Percentiles rank a stretch among this genome's conserved stretches.
Evolutionary conservation across 2,888 invertebrate genomes (phyloP).

Genomic region (Cerastoderma edule): DNA sequence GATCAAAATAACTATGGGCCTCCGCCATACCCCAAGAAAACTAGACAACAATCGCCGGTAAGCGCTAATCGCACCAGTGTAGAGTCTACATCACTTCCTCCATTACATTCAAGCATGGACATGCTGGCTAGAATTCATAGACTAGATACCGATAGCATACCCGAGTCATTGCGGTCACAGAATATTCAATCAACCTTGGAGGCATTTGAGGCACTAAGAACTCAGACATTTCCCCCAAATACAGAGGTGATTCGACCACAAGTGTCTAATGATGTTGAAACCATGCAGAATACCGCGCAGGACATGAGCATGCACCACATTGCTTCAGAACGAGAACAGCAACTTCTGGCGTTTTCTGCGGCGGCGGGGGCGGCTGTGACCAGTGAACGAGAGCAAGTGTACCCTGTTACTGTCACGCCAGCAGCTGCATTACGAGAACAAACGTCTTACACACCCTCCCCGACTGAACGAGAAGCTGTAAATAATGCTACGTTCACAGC

Average conservation of each 20-base stretch:
- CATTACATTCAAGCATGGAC: constrained; percentile 60
- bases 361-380: too few relatives aligned
- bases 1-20: constrained; percentile 48
- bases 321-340: constrained; percentile 45
- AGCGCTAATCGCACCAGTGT: constrained; percentile 40
- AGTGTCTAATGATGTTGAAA: constrained; percentile 45
- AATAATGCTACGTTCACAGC: constrained; percentile 33
- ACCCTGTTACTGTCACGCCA: constrained; percentile 26
- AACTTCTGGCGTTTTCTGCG: constrained; percentile 43
- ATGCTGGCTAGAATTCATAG: constrained; percentile 58
- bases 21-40: constrained; percentile 57
- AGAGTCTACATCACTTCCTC: constrained; percentile 41
- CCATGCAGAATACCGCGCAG: constrained; percentile 58
- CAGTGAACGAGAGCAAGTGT: constrained; percentile 50
- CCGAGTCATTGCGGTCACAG: constrained; percentile 60
- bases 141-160: constrained; percentile 56
- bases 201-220: constrained; percentile 59
- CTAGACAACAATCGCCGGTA: constrained; percentile 58
- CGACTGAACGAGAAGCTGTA: constrained; percentile 32
- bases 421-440: constrained; percentile 47
- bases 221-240: constrained; percentile 61
- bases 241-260: constrained; percentile 42
- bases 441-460: constrained; percentile 43
- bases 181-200: constrained; percentile 59
- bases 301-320: constrained; percentile 62